Conservation (phyloP, 2,888 invertebrate species). For the Callimorpha dominula region DNA sequence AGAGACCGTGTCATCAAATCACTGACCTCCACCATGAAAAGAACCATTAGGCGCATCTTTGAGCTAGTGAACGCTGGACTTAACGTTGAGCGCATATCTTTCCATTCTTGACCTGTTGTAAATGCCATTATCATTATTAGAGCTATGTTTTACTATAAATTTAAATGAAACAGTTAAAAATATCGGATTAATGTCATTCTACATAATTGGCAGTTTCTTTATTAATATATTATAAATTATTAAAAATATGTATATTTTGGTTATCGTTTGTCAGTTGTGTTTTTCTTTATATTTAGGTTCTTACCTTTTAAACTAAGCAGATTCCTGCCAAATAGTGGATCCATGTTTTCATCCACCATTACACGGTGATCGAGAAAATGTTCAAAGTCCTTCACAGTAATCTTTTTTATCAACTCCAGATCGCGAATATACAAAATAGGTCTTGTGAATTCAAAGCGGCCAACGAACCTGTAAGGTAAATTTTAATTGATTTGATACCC, state of each 20-base stretch:
- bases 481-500: not conserved
- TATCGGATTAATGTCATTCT: no score
- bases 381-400: conserved; percentile 85
- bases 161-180: no score
- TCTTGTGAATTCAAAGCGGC: conserved; percentile 73
- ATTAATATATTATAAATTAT: no score
- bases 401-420: conserved; percentile 78
- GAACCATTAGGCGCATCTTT: conserved; percentile 76
- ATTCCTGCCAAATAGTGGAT: conserved; percentile 82
- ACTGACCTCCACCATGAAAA: conserved; percentile 70
- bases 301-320: conserved; percentile 79
- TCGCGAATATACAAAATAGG: conserved; percentile 76
- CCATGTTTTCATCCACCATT: conserved; percentile 64
- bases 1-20: conserved; percentile 62
- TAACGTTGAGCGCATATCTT: conserved; percentile 72
- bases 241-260: no score
- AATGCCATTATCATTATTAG: not conserved
- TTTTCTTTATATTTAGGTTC: not conserved
- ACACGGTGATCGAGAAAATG: conserved; percentile 81
- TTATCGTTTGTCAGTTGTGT: not conserved
- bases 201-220: no score
- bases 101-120: conserved; percentile 57
- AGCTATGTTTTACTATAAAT: not conserved
- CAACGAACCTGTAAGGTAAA: conserved; percentile 60
- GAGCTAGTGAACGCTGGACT: conserved; percentile 82